These are phyloP conservation scores for Cabera pusaria DNA, from an alignment of 2,888 invertebrate species.

Conservation along the genomic window DNA sequence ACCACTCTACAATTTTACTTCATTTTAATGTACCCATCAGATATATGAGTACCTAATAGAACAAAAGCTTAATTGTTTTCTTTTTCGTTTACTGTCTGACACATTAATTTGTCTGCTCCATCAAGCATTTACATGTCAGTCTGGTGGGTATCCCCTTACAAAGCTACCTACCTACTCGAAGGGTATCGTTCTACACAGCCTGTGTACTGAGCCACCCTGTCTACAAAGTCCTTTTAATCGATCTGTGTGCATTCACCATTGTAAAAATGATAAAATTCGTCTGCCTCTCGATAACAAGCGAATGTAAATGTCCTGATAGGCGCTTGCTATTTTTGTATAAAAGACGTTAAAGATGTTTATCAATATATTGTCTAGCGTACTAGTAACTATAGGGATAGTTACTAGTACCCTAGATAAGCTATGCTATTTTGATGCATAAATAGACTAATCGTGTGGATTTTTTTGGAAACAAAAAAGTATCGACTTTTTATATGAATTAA, in stretches of 20 bases:
- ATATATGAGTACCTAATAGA: neutral
- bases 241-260: neutral
- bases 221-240: neutral
- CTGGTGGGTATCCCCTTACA: conserved; percentile 30
- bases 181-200: neutral
- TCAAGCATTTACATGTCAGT: conserved; percentile 41
- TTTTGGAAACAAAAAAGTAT: too few relatives aligned
- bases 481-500: too few relatives aligned
- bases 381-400: too few relatives aligned
- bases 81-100: conserved; percentile 41
- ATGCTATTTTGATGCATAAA: too few relatives aligned
- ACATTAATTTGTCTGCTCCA: conserved; percentile 47
- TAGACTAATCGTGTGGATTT: too few relatives aligned
- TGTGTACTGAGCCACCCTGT: neutral
- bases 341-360: too few relatives aligned
- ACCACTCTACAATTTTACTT: too few relatives aligned
- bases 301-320: too few relatives aligned
- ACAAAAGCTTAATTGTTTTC: conserved; percentile 22
- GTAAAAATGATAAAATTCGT: neutral
- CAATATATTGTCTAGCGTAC: too few relatives aligned
- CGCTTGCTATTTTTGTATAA: too few relatives aligned
- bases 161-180: conserved; percentile 12
- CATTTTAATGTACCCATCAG: too few relatives aligned
- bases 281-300: neutral
- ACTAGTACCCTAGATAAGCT: too few relatives aligned